Conservation (phyloP, 2,888 invertebrate species). For the Cryptophagus acutangulus region DNA sequence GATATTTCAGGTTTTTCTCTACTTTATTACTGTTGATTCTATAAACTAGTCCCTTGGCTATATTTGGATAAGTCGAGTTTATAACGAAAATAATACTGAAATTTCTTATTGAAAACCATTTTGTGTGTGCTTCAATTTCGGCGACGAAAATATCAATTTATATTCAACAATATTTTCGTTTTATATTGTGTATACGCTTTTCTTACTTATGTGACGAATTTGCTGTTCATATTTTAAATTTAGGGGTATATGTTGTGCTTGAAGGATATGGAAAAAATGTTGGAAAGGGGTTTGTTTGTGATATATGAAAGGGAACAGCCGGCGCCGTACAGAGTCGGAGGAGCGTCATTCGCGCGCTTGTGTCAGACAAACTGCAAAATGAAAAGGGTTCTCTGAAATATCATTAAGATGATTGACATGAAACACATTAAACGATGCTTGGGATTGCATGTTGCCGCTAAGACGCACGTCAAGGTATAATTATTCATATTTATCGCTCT, state of each 20-base stretch:
- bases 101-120: too few species aligned
- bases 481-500: constrained; percentile 44
- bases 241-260: background rate
- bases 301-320: constrained; percentile 29
- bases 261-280: constrained; percentile 1
- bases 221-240: constrained; percentile 8
- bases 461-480: constrained; percentile 41
- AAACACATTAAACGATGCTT: constrained; percentile 47
- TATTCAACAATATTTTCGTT: too few species aligned
- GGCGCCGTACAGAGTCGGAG: too few species aligned
- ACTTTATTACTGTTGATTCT: too few species aligned
- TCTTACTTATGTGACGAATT: constrained; percentile 5
- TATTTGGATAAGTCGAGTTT: too few species aligned
- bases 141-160: too few species aligned
- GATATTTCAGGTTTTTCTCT: too few species aligned
- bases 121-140: too few species aligned
- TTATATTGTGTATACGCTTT: too few species aligned
- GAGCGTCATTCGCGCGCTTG: constrained; percentile 31
- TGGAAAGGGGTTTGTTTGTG: constrained; percentile 2
- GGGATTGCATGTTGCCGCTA: constrained; percentile 43
- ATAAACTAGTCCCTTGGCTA: too few species aligned
- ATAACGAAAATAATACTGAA: too few species aligned
- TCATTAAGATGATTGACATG: constrained; percentile 48
- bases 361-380: constrained; percentile 39
- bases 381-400: constrained; percentile 43